Conservation (phyloP, 2,888 invertebrate species). For the Tetheella fluctuosa region DNA sequence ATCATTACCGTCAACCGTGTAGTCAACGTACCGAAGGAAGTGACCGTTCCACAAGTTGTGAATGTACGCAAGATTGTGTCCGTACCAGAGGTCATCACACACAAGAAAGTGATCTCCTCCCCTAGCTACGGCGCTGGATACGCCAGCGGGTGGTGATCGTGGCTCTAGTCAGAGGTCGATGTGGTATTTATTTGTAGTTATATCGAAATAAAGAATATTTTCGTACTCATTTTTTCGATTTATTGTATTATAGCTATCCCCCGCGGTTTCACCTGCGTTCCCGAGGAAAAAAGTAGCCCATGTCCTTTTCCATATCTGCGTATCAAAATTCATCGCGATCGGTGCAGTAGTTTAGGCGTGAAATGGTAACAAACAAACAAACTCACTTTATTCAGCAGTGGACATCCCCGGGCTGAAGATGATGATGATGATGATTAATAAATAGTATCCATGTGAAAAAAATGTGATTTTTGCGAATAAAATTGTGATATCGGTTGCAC, state of each 20-base stretch:
- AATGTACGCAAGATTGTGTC: constrained; percentile 49
- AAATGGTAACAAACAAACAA: no score
- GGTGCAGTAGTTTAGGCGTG: no score
- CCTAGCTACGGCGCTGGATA: constrained; percentile 27
- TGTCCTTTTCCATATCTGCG: no score
- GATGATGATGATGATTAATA: no score
- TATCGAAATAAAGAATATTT: background rate
- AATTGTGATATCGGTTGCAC: no score
- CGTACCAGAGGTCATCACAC: constrained; percentile 53
- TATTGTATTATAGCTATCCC: background rate
- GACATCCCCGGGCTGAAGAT: no score
- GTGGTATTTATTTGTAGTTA: background rate
- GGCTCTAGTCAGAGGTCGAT: constrained; percentile 19
- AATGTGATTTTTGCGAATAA: no score
- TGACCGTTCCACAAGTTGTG: constrained; percentile 46
- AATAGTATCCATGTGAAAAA: no score
- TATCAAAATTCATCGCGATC: no score
- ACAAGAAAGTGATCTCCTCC: constrained; percentile 49
- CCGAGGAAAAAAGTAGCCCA: no score
- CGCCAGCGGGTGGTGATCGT: constrained; percentile 32
- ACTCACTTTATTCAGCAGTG: no score
- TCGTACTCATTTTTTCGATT: background rate
- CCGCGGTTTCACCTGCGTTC: no score
- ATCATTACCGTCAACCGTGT: constrained; percentile 47
- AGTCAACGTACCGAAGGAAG: constrained; percentile 41